Evolutionary conservation across 2,888 invertebrate species (phyloP).

Genomic region (Eremobia ochroleuca): DNA sequence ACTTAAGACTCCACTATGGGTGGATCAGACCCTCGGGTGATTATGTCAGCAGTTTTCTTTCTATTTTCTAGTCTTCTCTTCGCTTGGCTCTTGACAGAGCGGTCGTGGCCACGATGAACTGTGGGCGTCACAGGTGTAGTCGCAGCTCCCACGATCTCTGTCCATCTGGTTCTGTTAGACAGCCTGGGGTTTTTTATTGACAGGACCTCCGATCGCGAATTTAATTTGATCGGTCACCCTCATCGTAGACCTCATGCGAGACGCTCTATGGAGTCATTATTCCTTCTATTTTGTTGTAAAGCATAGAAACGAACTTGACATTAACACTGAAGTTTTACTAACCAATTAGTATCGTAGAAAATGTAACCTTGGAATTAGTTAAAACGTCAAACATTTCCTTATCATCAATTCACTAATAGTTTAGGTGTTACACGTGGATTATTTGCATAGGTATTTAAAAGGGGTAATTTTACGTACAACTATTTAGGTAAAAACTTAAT

Average conservation of each 20-base stretch:
- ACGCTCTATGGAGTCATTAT: not conserved
- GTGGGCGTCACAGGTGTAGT: too few relatives aligned
- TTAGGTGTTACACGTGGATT: not conserved
- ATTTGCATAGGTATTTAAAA: constrained; percentile 1
- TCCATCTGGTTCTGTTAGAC: too few relatives aligned
- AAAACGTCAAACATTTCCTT: constrained; percentile 6
- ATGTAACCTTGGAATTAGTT: constrained; percentile 27
- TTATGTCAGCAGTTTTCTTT: too few relatives aligned
- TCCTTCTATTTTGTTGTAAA: not conserved
- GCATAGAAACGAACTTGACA: constrained; percentile 16
- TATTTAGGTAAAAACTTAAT: not conserved
- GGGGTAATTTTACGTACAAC: not conserved
- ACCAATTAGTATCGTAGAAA: constrained; percentile 20
- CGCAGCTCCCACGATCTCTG: too few relatives aligned
- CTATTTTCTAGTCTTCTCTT: too few relatives aligned
- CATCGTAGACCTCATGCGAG: too few relatives aligned
- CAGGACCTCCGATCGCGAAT: too few relatives aligned
- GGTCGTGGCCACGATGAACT: too few relatives aligned
- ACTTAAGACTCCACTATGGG: not conserved
- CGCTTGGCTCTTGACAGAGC: too few relatives aligned
- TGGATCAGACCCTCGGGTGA: not conserved
- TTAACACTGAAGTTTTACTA: constrained; percentile 18
- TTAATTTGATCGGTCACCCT: too few relatives aligned
- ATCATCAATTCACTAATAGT: not conserved
- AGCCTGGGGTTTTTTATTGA: too few relatives aligned